Conservation (phyloP, 2,888 invertebrate species). For the Orthosia gothica region DNA sequence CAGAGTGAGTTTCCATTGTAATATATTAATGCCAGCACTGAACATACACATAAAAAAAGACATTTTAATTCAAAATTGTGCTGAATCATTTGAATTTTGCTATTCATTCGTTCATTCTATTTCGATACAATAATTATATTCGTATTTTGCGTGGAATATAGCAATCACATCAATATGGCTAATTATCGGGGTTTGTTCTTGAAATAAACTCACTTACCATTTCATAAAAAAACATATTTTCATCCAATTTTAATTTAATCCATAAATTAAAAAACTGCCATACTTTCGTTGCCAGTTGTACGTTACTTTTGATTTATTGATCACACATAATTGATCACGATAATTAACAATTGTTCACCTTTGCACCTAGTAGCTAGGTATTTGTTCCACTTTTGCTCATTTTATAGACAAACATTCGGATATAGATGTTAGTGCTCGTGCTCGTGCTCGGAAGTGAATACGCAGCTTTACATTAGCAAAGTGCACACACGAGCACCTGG, state of each 20-base stretch:
- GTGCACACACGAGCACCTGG: neutral
- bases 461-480: slow-evolving; percentile 1
- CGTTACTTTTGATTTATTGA: neutral
- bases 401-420: neutral
- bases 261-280: no score
- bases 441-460: neutral
- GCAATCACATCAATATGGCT: slow-evolving; percentile 24
- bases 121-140: slow-evolving; percentile 24
- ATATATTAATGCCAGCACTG: neutral
- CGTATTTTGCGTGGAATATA: slow-evolving; percentile 1
- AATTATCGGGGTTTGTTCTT: slow-evolving; percentile 10
- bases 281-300: neutral
- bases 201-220: slow-evolving; percentile 6
- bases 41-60: neutral
- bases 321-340: neutral
- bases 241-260: no score
- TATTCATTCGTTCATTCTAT: slow-evolving; percentile 16
- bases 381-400: neutral
- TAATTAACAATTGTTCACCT: neutral
- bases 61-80: slow-evolving; percentile 12
- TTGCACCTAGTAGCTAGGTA: neutral
- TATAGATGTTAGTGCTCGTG: neutral
- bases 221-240: no score
- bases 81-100: slow-evolving; percentile 15
- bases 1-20: no score